Evolutionary conservation across 2,797 vertebrate genomes (phyloP), one percentile per base, ranked within the genome.

Genomic region (Myripristis murdjan): DNA sequence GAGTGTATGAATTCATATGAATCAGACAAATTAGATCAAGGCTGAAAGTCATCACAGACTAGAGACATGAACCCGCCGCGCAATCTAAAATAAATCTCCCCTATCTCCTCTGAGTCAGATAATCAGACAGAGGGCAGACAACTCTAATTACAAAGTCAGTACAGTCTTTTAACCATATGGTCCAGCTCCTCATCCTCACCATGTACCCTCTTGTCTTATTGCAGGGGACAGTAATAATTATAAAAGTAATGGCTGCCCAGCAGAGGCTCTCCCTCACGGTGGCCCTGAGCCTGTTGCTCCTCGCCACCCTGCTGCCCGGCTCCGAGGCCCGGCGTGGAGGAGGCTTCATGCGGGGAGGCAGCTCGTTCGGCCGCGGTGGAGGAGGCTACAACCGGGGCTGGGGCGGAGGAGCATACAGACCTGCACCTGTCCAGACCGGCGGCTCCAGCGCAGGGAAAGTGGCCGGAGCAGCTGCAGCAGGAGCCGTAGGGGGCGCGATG

Each of bases 391-490:
- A 61, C 52, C 84, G 90, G 2, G 86, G 89, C 12, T 87, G 79
- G 49, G 82, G 84, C 6, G 83, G 87, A 0, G 75, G 78, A 0
- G 73, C 66, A 22, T 86, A 88, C 64, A 80, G 90, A 20, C 84
- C 85, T 2, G 53, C 33, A 1, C 84, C 86, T 0, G 63, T 64
- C 31, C 91, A 93, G 67, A 87, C 79, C 51, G 79, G 82, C 0
- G 93, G 93, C 3, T 82, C 92, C 64, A 94, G 91, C 22, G 84
- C 88, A 4, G 93, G 92, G 12, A 96, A 91, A 66, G 23, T 95
- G n/a, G 94, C 92, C 0, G 95, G 94, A 7, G 94, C 95, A 0
- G 95, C 94, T 0, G 94, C 94, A 3, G 95, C 90, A 0, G 95
- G 95, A 0, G 95, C 93, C 6, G 10, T 95, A 20, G 95, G 95